A percentile compares a stretch with the other conserved stretches of the same genome.
Evolutionary conservation across 2,797 vertebrate species (phyloP).

Genomic region (Margarornis squamiger): DNA sequence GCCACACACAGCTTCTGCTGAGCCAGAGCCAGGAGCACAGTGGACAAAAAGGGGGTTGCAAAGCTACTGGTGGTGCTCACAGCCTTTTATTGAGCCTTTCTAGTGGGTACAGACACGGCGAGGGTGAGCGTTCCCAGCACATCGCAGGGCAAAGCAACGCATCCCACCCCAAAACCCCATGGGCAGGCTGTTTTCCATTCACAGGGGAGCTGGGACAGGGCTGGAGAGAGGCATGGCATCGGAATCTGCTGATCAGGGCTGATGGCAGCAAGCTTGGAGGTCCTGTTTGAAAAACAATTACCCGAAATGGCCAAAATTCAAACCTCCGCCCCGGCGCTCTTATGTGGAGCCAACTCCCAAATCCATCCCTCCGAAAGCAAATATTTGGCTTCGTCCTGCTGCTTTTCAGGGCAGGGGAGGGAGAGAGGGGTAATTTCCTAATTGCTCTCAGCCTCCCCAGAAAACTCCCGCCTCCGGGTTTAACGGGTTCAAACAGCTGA

Average conservation of each 20-base stretch:
- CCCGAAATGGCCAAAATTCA: not conserved
- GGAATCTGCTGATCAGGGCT: not conserved
- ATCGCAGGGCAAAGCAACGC: not conserved
- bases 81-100: not conserved
- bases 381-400: constrained; percentile 20
- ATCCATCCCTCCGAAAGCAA: constrained; percentile 6
- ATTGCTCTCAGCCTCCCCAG: not conserved
- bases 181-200: not conserved
- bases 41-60: not conserved
- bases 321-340: not conserved
- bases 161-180: not conserved
- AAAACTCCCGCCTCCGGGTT: not conserved
- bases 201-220: not conserved
- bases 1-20: not conserved
- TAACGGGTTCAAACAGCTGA: not conserved
- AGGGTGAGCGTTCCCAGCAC: not conserved
- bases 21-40: not conserved
- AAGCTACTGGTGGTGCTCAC: accelerated
- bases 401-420: not conserved
- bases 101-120: accelerated
- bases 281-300: not conserved
- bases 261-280: not conserved
- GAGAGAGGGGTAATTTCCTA: not conserved
- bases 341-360: not conserved
- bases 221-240: not conserved